Conservation (phyloP, 2,797 vertebrate species). For the Tokudaia tokunoshimensis region DNA sequence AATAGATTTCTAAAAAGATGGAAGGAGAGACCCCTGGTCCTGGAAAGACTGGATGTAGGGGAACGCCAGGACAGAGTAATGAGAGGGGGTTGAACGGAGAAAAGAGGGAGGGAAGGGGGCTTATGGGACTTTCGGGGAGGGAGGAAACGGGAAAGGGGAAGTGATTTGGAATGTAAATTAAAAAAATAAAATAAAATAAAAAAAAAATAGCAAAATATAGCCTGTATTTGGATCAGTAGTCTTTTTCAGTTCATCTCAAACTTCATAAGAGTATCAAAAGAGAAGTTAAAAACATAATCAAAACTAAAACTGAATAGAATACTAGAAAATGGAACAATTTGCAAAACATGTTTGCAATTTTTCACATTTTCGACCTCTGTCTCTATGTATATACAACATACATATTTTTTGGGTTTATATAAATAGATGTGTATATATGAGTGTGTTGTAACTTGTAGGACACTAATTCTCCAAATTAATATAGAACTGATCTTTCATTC, state of each 20-base stretch:
- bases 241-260: background rate
- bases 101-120: too few species aligned
- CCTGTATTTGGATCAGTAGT: too few species aligned
- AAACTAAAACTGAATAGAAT: slow-evolving; percentile 19
- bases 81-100: too few species aligned
- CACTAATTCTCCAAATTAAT: background rate
- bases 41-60: too few species aligned
- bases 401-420: too few species aligned
- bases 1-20: too few species aligned
- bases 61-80: too few species aligned
- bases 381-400: background rate
- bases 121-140: too few species aligned
- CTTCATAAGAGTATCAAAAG: background rate
- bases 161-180: too few species aligned
- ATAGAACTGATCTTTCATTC: background rate
- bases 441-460: background rate
- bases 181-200: too few species aligned
- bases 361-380: background rate
- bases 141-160: too few species aligned
- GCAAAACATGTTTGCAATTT: slow-evolving; percentile 11
- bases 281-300: slow-evolving; percentile 42
- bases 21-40: too few species aligned
- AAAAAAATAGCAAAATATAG: background rate
- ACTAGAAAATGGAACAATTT: slow-evolving; percentile 60
- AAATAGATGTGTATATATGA: background rate